Percentiles rank a stretch among this genome's conserved stretches.
phyloP scores from a whole-genome alignment of 2,113 vertebrate genomes.

The Neodon shergylaensis region DNA sequence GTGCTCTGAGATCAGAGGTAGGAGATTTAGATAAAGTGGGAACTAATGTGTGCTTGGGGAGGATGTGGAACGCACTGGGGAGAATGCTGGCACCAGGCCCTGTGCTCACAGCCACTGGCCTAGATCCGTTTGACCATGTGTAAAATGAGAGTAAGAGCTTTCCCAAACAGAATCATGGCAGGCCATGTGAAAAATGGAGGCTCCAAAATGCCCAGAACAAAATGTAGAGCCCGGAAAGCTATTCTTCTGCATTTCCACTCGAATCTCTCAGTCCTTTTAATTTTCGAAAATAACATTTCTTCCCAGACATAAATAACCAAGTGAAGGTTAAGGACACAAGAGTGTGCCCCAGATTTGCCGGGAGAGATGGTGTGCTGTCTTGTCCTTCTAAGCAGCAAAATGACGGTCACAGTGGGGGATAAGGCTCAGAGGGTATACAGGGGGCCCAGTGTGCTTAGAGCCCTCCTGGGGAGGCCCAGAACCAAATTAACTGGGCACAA shows the following conservation, averaged over 20 bases:
- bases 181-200: not conserved
- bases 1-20: conserved; percentile 32
- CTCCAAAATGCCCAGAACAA: conserved; percentile 1
- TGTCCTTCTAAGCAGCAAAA: not conserved
- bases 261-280: not conserved
- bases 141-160: conserved; percentile 63
- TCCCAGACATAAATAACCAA: not conserved
- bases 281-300: conserved; percentile 36
- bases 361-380: not conserved
- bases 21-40: conserved; percentile 44
- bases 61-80: not conserved
- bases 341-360: not conserved
- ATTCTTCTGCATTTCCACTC: not conserved
- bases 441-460: not conserved
- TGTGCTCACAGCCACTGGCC: conserved; percentile 13
- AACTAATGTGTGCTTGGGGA: not conserved
- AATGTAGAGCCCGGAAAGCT: not conserved
- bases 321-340: not conserved
- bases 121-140: conserved; percentile 29
- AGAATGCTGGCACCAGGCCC: not conserved
- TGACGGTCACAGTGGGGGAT: no score
- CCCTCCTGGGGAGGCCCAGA: not conserved
- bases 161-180: conserved; percentile 26
- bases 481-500: not conserved
- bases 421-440: not conserved